Conservation (phyloP, 2,113 vertebrate species). For the Gallinago paraguaiae region DNA sequence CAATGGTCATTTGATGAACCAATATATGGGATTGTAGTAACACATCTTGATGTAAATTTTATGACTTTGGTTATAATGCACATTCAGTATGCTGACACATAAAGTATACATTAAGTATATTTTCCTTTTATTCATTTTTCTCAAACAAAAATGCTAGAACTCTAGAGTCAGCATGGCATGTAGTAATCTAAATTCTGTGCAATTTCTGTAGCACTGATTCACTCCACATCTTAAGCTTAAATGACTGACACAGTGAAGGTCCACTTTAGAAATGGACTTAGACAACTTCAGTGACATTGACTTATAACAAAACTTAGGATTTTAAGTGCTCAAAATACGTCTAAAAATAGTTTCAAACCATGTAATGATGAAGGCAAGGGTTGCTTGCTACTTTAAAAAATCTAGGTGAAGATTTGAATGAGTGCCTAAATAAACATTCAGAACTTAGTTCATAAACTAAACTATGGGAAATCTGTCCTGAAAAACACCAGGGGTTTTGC, state of each 20-base stretch:
- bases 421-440: slow-evolving; percentile 26
- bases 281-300: not conserved
- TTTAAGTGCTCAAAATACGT: not conserved
- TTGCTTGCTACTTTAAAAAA: not conserved
- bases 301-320: not conserved
- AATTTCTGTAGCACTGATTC: not conserved
- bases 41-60: not conserved
- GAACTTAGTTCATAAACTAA: slow-evolving; percentile 38
- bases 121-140: slow-evolving; percentile 21
- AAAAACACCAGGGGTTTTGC: slow-evolving; percentile 49
- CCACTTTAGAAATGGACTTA: not conserved
- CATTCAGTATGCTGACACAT: not conserved
- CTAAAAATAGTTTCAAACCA: not conserved
- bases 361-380: not conserved
- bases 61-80: not conserved
- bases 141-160: not conserved
- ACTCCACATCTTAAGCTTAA: not conserved
- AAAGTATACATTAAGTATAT: not conserved
- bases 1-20: not conserved
- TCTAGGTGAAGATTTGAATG: slow-evolving; percentile 7
- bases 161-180: not conserved
- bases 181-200: not conserved
- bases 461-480: slow-evolving; percentile 39
- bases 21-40: not conserved
- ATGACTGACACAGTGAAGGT: not conserved